These are phyloP conservation scores for Gallinago nigripennis DNA, from an alignment of 2,797 vertebrate genomes.

Conservation along the genomic window DNA sequence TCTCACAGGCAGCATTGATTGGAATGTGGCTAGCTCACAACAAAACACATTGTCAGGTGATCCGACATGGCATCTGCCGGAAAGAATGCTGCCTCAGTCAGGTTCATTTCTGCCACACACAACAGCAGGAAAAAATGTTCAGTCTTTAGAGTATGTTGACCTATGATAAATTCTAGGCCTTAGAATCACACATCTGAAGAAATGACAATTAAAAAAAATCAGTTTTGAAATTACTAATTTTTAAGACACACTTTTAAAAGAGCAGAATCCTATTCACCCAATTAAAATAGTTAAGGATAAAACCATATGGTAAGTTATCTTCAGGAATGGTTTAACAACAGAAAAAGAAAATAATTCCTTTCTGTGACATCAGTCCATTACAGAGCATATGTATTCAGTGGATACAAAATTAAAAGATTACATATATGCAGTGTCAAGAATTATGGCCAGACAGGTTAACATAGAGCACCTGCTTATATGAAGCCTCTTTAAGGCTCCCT, in stretches of 20 bases:
- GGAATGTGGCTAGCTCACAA: background rate
- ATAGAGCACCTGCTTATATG: background rate
- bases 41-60: accelerated
- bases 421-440: background rate
- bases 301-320: background rate
- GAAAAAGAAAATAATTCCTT: background rate
- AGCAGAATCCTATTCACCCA: background rate
- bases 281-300: background rate
- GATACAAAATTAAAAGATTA: background rate
- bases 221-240: background rate
- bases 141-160: background rate
- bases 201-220: background rate
- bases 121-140: background rate
- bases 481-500: background rate
- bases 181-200: background rate
- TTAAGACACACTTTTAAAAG: background rate
- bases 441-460: background rate
- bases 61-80: accelerated
- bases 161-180: background rate
- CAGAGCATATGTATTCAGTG: background rate
- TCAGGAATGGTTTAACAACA: background rate
- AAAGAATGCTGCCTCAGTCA: background rate
- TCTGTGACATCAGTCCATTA: background rate
- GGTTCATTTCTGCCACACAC: background rate
- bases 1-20: accelerated